Conservation (phyloP, 1,140 invertebrate genomes). For the Aphelinus certus region DNA sequence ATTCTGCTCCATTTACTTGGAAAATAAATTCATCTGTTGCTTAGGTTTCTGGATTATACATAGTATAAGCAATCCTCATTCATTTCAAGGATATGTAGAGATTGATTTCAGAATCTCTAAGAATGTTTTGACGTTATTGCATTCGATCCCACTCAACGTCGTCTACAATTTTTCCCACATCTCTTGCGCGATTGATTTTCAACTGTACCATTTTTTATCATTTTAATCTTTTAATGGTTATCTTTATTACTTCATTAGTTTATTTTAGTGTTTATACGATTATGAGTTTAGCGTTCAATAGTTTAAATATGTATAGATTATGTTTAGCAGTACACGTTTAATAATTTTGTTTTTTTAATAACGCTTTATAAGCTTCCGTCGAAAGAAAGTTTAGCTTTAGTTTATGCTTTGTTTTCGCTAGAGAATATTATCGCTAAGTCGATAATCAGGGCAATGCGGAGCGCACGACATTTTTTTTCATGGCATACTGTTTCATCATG, state of each 20-base stretch:
- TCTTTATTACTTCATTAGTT: conserved; percentile 62
- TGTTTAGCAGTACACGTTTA: conserved; percentile 62
- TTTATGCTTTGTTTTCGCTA: conserved; percentile 37
- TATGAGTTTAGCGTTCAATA: conserved; percentile 63
- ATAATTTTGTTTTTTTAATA: conserved; percentile 51
- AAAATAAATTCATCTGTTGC: too few relatives aligned
- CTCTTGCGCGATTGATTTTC: not conserved
- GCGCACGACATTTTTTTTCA: conserved; percentile 14
- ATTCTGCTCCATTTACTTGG: too few relatives aligned
- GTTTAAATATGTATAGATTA: conserved; percentile 65
- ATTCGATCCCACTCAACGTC: conserved; percentile 12
- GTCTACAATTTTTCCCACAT: not conserved
- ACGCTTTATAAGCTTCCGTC: conserved; percentile 32
- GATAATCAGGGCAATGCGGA: conserved; percentile 34
- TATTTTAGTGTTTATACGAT: conserved; percentile 60
- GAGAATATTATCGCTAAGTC: conserved; percentile 31
- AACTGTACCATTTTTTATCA: not conserved
- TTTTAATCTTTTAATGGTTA: conserved; percentile 55
- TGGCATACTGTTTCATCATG: too few relatives aligned
- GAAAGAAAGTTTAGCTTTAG: conserved; percentile 35
- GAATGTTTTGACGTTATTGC: too few relatives aligned
- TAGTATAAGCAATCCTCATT: too few relatives aligned
- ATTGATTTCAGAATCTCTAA: too few relatives aligned
- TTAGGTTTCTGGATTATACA: too few relatives aligned
- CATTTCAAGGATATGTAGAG: too few relatives aligned